These are phyloP conservation scores for Bombus terrestris DNA, from an alignment of 1,140 invertebrate species.

Conservation along the genomic window DNA sequence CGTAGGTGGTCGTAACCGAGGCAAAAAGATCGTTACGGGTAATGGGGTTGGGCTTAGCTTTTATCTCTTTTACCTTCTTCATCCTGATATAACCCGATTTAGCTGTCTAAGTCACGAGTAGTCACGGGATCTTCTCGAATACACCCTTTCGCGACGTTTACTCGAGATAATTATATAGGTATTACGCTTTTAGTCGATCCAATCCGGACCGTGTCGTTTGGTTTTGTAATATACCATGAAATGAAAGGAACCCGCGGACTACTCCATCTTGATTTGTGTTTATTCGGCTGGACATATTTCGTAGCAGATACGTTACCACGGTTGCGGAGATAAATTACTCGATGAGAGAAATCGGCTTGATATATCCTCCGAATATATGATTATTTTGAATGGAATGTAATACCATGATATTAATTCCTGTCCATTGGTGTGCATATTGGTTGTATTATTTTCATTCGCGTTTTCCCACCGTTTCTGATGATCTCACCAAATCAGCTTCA, in stretches of 20 bases:
- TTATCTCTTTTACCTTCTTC: constrained; percentile 49
- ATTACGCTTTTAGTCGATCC: constrained; percentile 6
- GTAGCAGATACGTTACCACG: background rate
- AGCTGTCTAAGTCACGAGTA: constrained; percentile 47
- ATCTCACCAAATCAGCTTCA: background rate
- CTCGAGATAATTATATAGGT: constrained; percentile 56
- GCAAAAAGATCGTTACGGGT: constrained; percentile 64
- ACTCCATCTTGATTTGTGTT: background rate
- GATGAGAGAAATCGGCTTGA: background rate
- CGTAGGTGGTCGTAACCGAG: constrained; percentile 51
- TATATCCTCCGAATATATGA: background rate
- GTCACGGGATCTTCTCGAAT: constrained; percentile 44
- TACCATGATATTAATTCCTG: constrained; percentile 24
- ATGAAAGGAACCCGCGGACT: background rate
- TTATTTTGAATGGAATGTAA: background rate
- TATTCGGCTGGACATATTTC: background rate
- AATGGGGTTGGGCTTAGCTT: constrained; percentile 50
- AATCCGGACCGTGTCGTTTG: background rate
- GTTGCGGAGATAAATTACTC: no score
- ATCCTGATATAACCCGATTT: constrained; percentile 46
- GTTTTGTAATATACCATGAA: background rate
- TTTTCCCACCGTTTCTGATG: background rate
- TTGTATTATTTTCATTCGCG: background rate
- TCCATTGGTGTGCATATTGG: background rate
- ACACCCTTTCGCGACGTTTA: constrained; percentile 32